Base-by-base conservation (phyloP, 1,140 invertebrate genomes). In the Philopotamus ludificatus region DNA sequence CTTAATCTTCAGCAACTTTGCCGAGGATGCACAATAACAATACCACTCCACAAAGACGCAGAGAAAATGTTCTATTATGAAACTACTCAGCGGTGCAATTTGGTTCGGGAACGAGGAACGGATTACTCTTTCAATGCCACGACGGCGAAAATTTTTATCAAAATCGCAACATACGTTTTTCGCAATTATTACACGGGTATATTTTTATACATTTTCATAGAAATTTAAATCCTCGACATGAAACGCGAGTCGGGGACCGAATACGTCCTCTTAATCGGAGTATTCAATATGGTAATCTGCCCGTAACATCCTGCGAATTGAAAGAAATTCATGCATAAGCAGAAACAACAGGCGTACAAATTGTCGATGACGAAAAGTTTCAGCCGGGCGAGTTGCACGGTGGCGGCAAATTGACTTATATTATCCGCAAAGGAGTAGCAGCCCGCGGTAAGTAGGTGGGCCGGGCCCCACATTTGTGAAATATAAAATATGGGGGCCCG, bases 391-490 rank as follows among this genome's bases (percentile, higher is more conserved):
- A n/a, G 57, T 1, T n/a, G 47, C 15, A 12, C 12, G 57, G 41
- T 20, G 53, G 44, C 54, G 16, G 64, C 50, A 70, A 70, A 70
- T 70, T 70, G 68, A 70, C 68, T 70, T 70, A 70, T 69, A 69
- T 69, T 69, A 69, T 69, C 63, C 67, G 63, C 51, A 57, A 53
- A 53, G 62, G 41, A 47, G 26, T 45, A 45, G 23, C n/a, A n/a
- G n/a, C n/a, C n/a, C n/a, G 42, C 23, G 53, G 42, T 34, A 45
- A 47, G 28, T 18, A n/a, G 26, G 34, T 20, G 47, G 22, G 60
- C n/a, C 60, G 18, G 12, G 34, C 51, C 34, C 49, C 59, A 67
- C 65, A 45, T 62, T 42, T 41, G 53, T 65, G 57, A 68, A 70
- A 66, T 65, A 70, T 70, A 70, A 70, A 70, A 70, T 70, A 66